Evolutionary conservation across 64 coral and sea anemone genomes (phyloP).

Genomic region (Catalaphyllia jardinei): DNA sequence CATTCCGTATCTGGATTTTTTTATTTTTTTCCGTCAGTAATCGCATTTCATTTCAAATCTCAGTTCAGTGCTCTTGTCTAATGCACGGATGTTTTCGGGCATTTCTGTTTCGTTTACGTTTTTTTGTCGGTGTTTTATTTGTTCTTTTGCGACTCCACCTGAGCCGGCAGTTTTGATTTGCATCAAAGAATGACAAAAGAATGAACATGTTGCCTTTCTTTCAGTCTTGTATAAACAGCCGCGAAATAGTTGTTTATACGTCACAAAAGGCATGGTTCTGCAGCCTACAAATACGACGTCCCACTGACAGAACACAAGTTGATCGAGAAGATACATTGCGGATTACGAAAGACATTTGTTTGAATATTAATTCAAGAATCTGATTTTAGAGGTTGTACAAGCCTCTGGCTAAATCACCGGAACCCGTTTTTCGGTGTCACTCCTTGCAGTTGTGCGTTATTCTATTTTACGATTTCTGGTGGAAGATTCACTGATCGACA

Average conservation of each 20-base stretch:
- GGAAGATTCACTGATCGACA: conserved; percentile 27
- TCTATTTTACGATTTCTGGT: conserved; percentile 14
- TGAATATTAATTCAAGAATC: no score
- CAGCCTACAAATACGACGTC: neutral
- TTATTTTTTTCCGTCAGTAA: neutral
- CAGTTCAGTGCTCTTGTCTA: neutral
- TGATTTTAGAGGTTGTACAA: no score
- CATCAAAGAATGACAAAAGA: conserved; percentile 12
- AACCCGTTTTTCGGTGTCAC: neutral
- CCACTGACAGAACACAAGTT: neutral
- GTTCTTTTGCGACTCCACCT: conserved; percentile 11
- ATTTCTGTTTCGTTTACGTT: neutral
- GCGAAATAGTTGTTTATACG: neutral
- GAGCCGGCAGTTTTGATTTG: conserved; percentile 8
- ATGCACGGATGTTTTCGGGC: neutral
- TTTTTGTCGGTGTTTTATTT: conserved; percentile 1
- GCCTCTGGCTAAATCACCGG: no score
- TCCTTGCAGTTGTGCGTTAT: neutral
- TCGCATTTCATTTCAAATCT: neutral
- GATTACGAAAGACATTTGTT: neutral
- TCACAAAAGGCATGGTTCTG: neutral
- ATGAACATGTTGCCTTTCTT: neutral
- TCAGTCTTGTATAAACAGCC: neutral
- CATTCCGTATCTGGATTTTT: neutral
- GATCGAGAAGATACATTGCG: neutral